Conservation (phyloP, 1,140 invertebrate species). For the Cyclargus thomasi region DNA sequence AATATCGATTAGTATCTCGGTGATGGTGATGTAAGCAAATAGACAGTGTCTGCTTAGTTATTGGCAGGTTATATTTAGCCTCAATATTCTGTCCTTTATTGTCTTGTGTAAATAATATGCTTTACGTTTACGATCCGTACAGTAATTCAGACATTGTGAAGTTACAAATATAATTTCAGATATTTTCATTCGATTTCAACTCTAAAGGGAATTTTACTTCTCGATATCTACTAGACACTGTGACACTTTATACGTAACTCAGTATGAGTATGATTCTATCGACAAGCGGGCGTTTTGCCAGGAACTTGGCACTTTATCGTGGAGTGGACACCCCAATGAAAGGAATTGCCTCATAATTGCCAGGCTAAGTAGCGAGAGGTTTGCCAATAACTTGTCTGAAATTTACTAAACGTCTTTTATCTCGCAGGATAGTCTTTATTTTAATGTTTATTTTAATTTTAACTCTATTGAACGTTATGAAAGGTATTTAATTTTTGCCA, state of each 20-base stretch:
- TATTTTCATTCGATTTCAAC: not conserved
- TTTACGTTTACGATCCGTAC: no score
- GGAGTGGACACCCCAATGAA: not conserved
- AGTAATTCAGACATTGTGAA: not conserved
- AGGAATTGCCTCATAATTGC: slow-evolving; percentile 2
- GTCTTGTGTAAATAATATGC: no score
- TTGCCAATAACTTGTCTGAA: slow-evolving; percentile 3
- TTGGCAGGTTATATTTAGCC: not conserved
- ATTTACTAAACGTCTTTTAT: not conserved
- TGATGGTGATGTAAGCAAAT: not conserved
- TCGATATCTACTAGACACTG: not conserved
- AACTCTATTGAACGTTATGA: not conserved
- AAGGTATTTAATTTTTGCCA: not conserved
- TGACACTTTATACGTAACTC: not conserved
- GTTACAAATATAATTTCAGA: not conserved
- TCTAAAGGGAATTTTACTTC: not conserved
- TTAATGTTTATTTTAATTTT: no score
- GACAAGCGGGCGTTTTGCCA: not conserved
- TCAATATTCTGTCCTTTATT: no score
- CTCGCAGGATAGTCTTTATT: not conserved
- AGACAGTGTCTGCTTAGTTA: not conserved
- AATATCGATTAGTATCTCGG: not conserved
- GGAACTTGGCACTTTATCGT: not conserved
- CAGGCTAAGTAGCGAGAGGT: not conserved
- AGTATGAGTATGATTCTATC: slow-evolving; percentile 1